phyloP scores from a whole-genome alignment of 1,140 invertebrate genomes.

The Eueides isabella region DNA sequence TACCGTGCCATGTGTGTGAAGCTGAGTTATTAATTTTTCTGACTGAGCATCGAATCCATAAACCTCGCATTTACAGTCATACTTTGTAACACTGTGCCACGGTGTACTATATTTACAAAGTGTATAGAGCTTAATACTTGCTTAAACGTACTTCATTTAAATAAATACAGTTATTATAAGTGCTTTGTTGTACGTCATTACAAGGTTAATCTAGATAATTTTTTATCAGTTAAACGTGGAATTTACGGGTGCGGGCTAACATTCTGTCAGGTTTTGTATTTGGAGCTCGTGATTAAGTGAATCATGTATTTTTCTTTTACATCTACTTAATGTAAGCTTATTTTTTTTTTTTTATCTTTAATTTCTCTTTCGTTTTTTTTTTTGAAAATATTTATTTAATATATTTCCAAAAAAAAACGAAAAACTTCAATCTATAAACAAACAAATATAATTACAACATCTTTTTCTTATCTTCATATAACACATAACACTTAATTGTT shows the following conservation, averaged over 20 bases:
- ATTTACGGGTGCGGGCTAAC: conserved; percentile 31
- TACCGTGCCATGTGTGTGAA: no score
- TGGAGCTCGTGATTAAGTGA: background rate
- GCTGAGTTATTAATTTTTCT: no score
- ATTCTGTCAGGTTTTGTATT: conserved; percentile 11
- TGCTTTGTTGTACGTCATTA: conserved; percentile 12
- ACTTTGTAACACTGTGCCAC: background rate
- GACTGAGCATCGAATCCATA: no score
- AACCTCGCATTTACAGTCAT: no score
- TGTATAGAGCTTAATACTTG: background rate
- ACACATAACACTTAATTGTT: no score
- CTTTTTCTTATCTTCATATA: no score
- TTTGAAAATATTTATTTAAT: no score
- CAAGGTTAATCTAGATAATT: conserved; percentile 34
- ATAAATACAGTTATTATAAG: conserved; percentile 25
- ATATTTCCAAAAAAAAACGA: no score
- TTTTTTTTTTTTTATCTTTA: no score
- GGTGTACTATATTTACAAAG: background rate
- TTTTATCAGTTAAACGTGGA: conserved; percentile 27
- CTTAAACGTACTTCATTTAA: background rate
- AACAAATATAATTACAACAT: no score
- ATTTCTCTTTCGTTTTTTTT: no score
- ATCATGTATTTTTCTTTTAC: background rate
- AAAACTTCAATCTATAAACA: no score
- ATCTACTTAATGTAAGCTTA: background rate